Base-by-base conservation (phyloP, 23 tunicate species). In the Trididemnum clinides region DNA sequence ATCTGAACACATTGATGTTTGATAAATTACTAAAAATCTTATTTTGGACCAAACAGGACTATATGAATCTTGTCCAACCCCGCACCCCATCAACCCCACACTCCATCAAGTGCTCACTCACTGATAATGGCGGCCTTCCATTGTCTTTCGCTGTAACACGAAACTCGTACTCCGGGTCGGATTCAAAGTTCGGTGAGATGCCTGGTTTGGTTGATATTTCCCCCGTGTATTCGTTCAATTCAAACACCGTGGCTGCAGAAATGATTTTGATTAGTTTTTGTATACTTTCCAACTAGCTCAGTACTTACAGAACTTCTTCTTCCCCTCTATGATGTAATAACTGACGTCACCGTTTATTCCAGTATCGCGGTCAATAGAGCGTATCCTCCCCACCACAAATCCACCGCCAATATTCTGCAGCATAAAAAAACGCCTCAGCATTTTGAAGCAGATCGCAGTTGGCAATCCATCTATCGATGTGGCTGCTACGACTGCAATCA, bases 131-230 rank as follows among this genome's bases (percentile, higher is more conserved):
- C 0, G 98, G 98, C 33, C 39, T 88, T 64, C 98, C 98, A 21
- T 51, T 35, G 51, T 93, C 98, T 51, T 69, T 49, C 25, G 98
- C 92, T 21, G 78, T 83, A 19, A 93, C 73, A 32, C 65, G 71
- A 63, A 93, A 38, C 63, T 84, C 87, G 80, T 79, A 93, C 32
- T 0, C 5, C 22, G 84, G 49, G 0, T 10, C 33, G 23, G 51
- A 54, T 81, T 93, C 98, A 58, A 78, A 88, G 74, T 93, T 92
- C 26, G 89, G 92, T 23, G 92, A 93, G 5, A 77, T 63, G 2
- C 98, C 98, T 1, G 87, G 89, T 59, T 84, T 88, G 0, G 85
- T 88, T 57, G 84, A 79, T 71, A 93, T 82, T 50, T 93, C 92
- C 26, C 98, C 98, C 51, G 81, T 93, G 31, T 39, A 27, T 49